Percentiles rank a stretch among this genome's conserved stretches.
Conservation (phyloP, 2,888 invertebrate genomes). For the Prosapia bicincta region DNA sequence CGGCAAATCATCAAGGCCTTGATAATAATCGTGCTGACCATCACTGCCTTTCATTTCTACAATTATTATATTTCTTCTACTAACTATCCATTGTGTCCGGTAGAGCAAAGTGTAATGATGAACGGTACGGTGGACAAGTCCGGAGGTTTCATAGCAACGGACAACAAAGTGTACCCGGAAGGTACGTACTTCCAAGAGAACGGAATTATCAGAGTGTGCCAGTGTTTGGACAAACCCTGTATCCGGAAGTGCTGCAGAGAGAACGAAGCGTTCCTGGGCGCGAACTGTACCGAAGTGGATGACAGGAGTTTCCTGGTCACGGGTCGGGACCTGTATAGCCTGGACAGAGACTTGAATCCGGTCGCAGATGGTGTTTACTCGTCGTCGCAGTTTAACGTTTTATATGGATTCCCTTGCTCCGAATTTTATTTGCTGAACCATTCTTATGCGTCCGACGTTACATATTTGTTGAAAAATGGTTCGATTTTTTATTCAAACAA, state of each 20-base stretch:
- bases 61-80: neutral
- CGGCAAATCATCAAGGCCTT: too few relatives aligned
- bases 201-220: constrained; percentile 8
- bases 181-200: constrained; percentile 8
- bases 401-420: neutral
- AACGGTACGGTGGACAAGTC: neutral
- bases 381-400: neutral
- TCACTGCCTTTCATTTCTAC: too few relatives aligned
- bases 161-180: neutral
- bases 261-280: neutral
- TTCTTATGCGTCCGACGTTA: neutral
- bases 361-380: neutral
- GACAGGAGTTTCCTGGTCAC: neutral
- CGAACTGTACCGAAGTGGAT: neutral
- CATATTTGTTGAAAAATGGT: constrained; percentile 9
- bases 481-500: neutral
- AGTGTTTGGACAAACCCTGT: constrained; percentile 10
- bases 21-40: too few relatives aligned
- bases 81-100: neutral
- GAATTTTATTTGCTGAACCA: neutral
- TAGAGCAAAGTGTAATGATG: neutral
- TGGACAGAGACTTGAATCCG: neutral
- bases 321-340: neutral
- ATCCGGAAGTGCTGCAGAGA: constrained; percentile 7
- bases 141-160: neutral